These are phyloP conservation scores for Actias luna DNA, from an alignment of 2,888 invertebrate genomes.

Conservation along the genomic window DNA sequence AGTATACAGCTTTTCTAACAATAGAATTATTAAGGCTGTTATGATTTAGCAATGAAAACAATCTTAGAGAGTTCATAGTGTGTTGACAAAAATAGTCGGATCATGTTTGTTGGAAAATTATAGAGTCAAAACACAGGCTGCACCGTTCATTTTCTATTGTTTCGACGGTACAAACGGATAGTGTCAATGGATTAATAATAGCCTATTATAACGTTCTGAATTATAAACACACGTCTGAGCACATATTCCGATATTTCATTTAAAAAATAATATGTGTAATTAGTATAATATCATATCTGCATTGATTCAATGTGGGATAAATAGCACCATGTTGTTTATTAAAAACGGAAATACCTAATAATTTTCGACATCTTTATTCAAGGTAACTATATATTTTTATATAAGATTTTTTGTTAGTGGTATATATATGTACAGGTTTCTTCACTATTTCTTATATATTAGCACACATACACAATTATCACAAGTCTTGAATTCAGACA, in stretches of 20 bases:
- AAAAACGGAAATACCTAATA: not conserved
- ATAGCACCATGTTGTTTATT: not conserved
- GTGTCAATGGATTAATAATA: conserved; percentile 5
- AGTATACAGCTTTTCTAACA: conserved; percentile 6
- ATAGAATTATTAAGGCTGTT: conserved; percentile 25
- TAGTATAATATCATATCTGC: not conserved
- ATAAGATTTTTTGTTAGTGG: too few relatives aligned
- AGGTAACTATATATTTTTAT: too few relatives aligned
- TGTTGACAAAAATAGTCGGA: conserved; percentile 49
- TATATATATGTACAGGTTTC: too few relatives aligned
- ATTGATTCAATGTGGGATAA: not conserved
- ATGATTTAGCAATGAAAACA: conserved; percentile 64
- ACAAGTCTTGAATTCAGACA: too few relatives aligned
- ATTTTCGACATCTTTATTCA: too few relatives aligned
- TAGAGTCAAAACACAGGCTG: conserved; percentile 16
- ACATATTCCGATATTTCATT: not conserved
- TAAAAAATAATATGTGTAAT: not conserved
- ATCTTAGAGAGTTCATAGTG: conserved; percentile 51
- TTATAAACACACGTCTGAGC: not conserved
- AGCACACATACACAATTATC: too few relatives aligned
- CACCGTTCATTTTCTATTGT: conserved; percentile 18
- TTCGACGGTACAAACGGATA: conserved; percentile 3
- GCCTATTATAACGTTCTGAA: not conserved
- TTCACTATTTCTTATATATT: too few relatives aligned
- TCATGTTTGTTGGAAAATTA: conserved; percentile 37